A percentile compares a stretch with the other conserved stretches of the same genome.
phyloP scores from a whole-genome alignment of 2,797 vertebrate species.

The Petrocephalus sullivani region DNA sequence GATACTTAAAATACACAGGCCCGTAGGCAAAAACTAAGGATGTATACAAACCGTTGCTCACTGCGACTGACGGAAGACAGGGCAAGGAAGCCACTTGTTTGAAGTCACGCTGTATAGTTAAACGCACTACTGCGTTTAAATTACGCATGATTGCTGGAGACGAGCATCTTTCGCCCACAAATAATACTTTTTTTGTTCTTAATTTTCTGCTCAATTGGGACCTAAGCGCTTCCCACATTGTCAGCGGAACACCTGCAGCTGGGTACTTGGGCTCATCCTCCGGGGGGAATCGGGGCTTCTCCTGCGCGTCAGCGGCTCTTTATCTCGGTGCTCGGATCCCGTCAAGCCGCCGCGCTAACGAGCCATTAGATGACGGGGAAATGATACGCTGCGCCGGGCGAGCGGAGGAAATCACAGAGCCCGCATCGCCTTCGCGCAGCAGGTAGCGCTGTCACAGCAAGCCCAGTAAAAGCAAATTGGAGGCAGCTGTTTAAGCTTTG shows the following conservation, averaged over 20 bases:
- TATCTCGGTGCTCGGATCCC: conserved; percentile 63
- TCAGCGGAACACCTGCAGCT: conserved; percentile 82
- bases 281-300: conserved; percentile 69
- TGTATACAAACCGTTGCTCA: conserved; percentile 70
- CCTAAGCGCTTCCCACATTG: conserved; percentile 80
- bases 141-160: conserved; percentile 75
- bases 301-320: conserved; percentile 72
- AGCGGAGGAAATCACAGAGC: conserved; percentile 75
- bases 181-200: conserved; percentile 78
- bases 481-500: conserved; percentile 62
- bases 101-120: conserved; percentile 80
- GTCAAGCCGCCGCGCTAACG: conserved; percentile 59
- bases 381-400: conserved; percentile 78
- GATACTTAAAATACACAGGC: conserved; percentile 29
- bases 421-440: conserved; percentile 67
- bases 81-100: conserved; percentile 75
- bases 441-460: conserved; percentile 75
- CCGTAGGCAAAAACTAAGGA: conserved; percentile 48
- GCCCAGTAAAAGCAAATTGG: conserved; percentile 76
- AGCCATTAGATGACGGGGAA: conserved; percentile 82
- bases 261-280: conserved; percentile 70
- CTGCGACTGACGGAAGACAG: conserved; percentile 69
- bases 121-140: conserved; percentile 68
- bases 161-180: conserved; percentile 79
- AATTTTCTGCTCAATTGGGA: conserved; percentile 87